phyloP scores from a whole-genome alignment of 1,140 invertebrate species.

The Doryteuthis pealeii region DNA sequence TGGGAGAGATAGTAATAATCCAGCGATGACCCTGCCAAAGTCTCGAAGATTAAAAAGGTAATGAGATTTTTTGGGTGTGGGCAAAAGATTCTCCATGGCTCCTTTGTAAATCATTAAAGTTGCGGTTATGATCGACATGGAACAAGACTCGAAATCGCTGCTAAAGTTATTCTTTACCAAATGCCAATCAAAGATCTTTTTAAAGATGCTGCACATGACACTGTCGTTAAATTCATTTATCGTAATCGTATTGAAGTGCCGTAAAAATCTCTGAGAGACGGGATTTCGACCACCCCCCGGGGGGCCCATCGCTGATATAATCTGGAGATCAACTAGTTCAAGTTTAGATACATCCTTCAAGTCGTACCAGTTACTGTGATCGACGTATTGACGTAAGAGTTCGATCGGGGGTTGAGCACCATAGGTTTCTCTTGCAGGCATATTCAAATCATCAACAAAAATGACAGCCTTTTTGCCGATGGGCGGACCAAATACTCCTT shows the following conservation, averaged over 20 bases:
- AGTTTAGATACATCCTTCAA: conserved; percentile 81
- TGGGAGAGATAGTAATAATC: conserved; percentile 86
- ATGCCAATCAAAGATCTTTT: conserved; percentile 92
- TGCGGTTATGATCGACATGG: conserved; percentile 83
- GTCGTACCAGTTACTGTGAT: conserved; percentile 89
- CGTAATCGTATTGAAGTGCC: conserved; percentile 85
- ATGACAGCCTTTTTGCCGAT: conserved; percentile 82
- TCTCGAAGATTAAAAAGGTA: conserved; percentile 94
- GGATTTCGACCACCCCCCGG: conserved; percentile 81
- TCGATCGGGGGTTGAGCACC: conserved; percentile 93
- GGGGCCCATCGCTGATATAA: conserved; percentile 87
- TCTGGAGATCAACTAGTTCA: conserved; percentile 87
- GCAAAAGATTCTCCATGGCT: conserved; percentile 78
- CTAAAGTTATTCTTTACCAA: conserved; percentile 81
- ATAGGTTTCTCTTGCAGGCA: conserved; percentile 78
- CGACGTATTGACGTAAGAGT: conserved; percentile 83
- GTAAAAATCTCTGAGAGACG: conserved; percentile 82
- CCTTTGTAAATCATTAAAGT: conserved; percentile 87
- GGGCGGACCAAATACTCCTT: conserved; percentile 89
- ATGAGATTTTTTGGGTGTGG: conserved; percentile 89
- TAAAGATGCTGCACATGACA: conserved; percentile 83
- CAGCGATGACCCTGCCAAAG: conserved; percentile 84
- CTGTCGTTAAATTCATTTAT: conserved; percentile 90
- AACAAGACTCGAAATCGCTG: conserved; percentile 91
- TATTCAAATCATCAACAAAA: conserved; percentile 93